These are phyloP conservation scores for Eriocheir sinensis DNA, from an alignment of 1,140 invertebrate species.

Conservation along the genomic window DNA sequence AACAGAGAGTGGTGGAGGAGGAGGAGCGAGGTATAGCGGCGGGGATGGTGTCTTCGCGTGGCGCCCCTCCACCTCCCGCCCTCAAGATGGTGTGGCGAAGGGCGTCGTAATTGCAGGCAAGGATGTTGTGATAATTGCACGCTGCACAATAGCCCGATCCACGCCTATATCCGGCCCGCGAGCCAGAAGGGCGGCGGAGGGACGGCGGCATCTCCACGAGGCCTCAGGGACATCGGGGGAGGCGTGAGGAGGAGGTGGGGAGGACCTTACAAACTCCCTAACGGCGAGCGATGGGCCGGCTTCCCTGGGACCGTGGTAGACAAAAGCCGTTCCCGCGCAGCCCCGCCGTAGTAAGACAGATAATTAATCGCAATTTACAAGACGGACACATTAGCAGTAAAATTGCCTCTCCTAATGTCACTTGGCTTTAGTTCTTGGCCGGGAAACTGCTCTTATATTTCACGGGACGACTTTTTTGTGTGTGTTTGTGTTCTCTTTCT, in stretches of 20 bases:
- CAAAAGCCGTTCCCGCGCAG: background rate
- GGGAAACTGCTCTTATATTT: slow-evolving; percentile 37
- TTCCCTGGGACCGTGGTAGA: background rate
- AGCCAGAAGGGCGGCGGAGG: background rate
- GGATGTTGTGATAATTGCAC: slow-evolving; percentile 74
- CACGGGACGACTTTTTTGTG: background rate
- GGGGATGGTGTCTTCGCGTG: background rate
- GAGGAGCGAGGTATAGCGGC: too few relatives aligned
- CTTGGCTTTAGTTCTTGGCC: slow-evolving; percentile 60
- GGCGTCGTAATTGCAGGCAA: slow-evolving; percentile 55
- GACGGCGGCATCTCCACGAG: background rate
- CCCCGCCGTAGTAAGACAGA: slow-evolving; percentile 42
- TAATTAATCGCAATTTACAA: slow-evolving; percentile 73
- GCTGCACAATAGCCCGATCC: slow-evolving; percentile 72
- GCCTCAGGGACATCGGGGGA: slow-evolving; percentile 30
- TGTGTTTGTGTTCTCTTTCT: background rate
- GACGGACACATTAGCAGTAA: slow-evolving; percentile 67
- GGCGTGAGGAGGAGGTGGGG: background rate
- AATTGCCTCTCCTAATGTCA: slow-evolving; percentile 73
- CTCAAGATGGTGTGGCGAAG: slow-evolving; percentile 68
- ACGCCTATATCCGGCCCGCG: slow-evolving; percentile 66
- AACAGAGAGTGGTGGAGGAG: background rate
- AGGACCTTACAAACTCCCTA: background rate
- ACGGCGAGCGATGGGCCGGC: background rate
- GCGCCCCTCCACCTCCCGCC: slow-evolving; percentile 6